Evolutionary conservation across 1,140 invertebrate genomes (phyloP), one percentile per base, ranked within the genome.

Genomic region (Apis florea): DNA sequence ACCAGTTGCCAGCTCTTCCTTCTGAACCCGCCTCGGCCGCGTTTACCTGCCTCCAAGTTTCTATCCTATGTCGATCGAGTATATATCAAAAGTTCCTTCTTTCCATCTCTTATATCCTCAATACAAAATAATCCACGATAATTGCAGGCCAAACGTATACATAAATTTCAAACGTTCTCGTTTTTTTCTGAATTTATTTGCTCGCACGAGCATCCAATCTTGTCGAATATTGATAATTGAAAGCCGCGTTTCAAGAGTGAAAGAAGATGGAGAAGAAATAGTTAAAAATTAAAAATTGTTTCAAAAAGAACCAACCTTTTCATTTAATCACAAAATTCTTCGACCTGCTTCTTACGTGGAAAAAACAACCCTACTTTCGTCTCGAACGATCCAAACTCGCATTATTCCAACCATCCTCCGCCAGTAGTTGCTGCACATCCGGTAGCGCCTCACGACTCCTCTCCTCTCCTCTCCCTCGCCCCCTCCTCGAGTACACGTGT

Each of bases 381-480:
- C n/a, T n/a, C n/a, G n/a, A n/a, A n/a, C n/a, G n/a, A n/a, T n/a
- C 26, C 51, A 59, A 13, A 15, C 31, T 31, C 17, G 64, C 13
- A 77, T 77, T 56, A 40, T 77, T 77, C 64, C 59, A 19, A 21
- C 15, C 2, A 63, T 63, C 59, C 24, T 63, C 8, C 24, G 58
- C 51, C 1, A 19, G 11, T 26, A 13, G 64, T 63, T 21, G 26
- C 10, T 13, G 49, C 26, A 26, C 79, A 68, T 76, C 73, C 79
- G 79, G 79, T 82, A 82, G 79, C 79, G 49, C 26, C 64, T 76
- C 24, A 24, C 53, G 53, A 75, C n/a, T n/a, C 61, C 72, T 75
- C 40, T 53, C 19, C 17, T 21, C 66, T n/a, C 47, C 61, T 61
- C 64, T 77, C 69, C 66, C 54, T 63, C 73, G 72, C 21, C 66